Conservation (phyloP, 1,140 invertebrate genomes). For the Solen grandis region DNA sequence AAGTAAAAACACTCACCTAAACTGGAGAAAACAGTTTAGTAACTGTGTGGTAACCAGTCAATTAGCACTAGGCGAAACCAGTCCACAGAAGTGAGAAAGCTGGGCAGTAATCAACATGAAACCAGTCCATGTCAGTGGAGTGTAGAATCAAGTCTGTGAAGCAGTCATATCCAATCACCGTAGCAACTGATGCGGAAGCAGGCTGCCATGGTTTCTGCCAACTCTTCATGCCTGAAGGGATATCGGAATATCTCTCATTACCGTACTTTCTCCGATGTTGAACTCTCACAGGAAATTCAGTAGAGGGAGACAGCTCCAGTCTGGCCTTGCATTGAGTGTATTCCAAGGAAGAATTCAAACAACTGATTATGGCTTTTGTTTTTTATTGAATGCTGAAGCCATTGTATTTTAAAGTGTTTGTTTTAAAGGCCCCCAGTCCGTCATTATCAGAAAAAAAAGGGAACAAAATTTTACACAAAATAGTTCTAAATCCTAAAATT, state of each 20-base stretch:
- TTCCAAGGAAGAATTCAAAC: neutral
- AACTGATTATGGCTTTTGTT: neutral
- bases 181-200: conserved; percentile 41
- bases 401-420: neutral
- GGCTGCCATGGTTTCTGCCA: conserved; percentile 46
- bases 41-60: no score
- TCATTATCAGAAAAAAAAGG: no score
- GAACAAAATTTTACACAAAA: no score
- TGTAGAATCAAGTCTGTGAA: conserved; percentile 43
- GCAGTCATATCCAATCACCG: conserved; percentile 49
- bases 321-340: neutral
- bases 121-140: conserved; percentile 30
- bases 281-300: no score
- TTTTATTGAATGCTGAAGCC: neutral
- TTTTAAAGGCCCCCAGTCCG: neutral
- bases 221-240: conserved; percentile 39
- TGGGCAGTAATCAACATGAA: conserved; percentile 19
- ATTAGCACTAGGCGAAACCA: neutral
- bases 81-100: neutral
- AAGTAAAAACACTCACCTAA: no score
- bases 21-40: no score
- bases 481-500: no score
- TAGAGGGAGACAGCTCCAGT: no score
- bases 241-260: conserved; percentile 26
- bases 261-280: no score